Evolutionary conservation across 2,888 invertebrate species (phyloP).

Genomic region (Dicyrtomina minuta): DNA sequence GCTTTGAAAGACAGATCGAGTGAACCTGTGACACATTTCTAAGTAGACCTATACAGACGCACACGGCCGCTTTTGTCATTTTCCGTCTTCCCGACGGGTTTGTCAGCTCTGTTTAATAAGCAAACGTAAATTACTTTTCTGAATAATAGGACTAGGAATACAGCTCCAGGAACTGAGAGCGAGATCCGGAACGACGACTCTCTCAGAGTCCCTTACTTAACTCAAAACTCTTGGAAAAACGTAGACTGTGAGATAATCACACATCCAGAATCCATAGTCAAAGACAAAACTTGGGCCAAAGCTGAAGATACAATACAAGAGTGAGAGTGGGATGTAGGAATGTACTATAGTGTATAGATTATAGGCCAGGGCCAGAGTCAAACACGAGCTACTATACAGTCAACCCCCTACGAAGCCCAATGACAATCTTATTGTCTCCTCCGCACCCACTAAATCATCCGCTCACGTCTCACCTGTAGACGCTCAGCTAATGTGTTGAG

Average conservation of each 20-base stretch:
- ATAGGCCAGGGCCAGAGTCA: not conserved
- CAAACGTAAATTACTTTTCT: constrained; percentile 14
- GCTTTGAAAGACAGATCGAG: constrained; percentile 9
- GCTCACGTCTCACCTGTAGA: not conserved
- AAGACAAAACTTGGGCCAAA: no score
- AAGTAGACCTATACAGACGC: not conserved
- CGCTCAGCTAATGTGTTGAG: no score
- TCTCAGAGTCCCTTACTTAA: not conserved
- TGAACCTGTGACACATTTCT: constrained; percentile 9
- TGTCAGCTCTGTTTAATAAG: constrained; percentile 20
- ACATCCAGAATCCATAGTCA: not conserved
- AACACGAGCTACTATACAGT: not conserved
- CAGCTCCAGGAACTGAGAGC: not conserved
- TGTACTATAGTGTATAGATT: not conserved
- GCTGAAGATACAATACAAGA: no score
- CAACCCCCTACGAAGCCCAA: not conserved
- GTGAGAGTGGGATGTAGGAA: not conserved
- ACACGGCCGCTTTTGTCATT: constrained; percentile 8
- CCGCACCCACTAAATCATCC: constrained; percentile 5
- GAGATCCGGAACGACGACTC: not conserved
- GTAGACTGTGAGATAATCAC: not conserved
- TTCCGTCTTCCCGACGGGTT: not conserved
- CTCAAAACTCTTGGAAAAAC: no score
- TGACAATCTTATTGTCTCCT: constrained; percentile 13
- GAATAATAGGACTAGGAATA: no score